Conservation (phyloP, 2,888 invertebrate genomes). For the Fragum fragum region DNA sequence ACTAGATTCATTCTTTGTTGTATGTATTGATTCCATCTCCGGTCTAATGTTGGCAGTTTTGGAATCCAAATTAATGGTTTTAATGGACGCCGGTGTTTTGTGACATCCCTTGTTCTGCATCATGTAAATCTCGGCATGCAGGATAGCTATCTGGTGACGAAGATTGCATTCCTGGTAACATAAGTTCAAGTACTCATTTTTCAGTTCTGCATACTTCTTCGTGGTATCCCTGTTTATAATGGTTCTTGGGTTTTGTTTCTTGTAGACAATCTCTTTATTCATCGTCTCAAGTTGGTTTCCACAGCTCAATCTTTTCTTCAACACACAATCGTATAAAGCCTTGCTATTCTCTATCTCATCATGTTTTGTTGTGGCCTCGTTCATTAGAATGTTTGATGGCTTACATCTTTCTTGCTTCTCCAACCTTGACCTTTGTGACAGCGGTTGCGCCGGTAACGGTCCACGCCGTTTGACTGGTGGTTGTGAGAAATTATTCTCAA, state of each 20-base stretch:
- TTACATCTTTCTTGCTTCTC: background rate
- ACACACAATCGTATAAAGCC: slow-evolving; percentile 44
- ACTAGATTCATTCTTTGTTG: background rate
- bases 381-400: background rate
- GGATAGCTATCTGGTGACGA: slow-evolving; percentile 66
- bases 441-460: background rate
- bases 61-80: slow-evolving; percentile 67
- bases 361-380: slow-evolving; percentile 2
- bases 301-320: slow-evolving; percentile 53
- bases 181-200: slow-evolving; percentile 65
- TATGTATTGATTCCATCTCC: background rate
- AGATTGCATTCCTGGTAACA: slow-evolving; percentile 66
- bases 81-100: slow-evolving; percentile 54
- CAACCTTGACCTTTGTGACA: background rate
- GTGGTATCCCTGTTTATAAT: slow-evolving; percentile 47
- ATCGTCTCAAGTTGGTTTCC: slow-evolving; percentile 55
- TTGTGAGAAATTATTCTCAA: background rate
- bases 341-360: slow-evolving; percentile 29
- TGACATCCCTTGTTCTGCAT: slow-evolving; percentile 68
- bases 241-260: slow-evolving; percentile 40
- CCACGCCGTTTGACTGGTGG: background rate
- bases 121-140: slow-evolving; percentile 68
- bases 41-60: slow-evolving; percentile 22
- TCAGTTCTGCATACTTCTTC: slow-evolving; percentile 55
- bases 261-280: slow-evolving; percentile 51